A percentile compares a stretch with the other conserved stretches of the same genome.
phyloP scores from a whole-genome alignment of 2,797 vertebrate genomes.

The Premnoplex brunnescens region DNA sequence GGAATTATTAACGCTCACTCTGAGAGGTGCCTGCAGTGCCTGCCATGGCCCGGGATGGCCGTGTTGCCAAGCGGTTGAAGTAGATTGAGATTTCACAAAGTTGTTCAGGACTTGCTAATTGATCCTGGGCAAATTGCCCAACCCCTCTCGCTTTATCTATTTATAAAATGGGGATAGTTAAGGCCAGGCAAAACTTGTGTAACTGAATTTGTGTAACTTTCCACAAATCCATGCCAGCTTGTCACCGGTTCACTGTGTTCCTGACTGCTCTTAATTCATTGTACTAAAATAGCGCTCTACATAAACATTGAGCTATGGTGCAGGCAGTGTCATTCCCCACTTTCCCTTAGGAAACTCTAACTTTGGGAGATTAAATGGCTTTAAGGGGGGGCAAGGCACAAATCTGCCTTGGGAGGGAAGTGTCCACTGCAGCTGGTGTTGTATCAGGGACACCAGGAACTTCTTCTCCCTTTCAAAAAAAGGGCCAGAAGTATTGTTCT shows the following conservation, averaged over 20 bases:
- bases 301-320: constrained; percentile 8
- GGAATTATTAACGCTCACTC: fast-evolving
- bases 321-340: not conserved
- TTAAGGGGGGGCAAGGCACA: not conserved
- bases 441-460: fast-evolving
- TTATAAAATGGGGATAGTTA: constrained; percentile 61
- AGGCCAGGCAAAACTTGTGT: constrained; percentile 60
- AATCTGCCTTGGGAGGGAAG: not conserved
- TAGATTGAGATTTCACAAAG: constrained; percentile 23
- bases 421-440: fast-evolving
- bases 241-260: constrained; percentile 56
- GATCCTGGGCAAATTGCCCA: constrained; percentile 56
- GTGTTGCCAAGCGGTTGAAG: not conserved
- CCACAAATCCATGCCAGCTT: constrained; percentile 65
- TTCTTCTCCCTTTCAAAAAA: not conserved
- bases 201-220: constrained; percentile 71
- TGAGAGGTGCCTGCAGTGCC: fast-evolving
- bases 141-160: constrained; percentile 46
- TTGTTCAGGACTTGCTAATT: constrained; percentile 45
- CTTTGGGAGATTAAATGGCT: not conserved
- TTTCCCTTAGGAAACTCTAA: constrained; percentile 16
- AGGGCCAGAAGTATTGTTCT: not conserved
- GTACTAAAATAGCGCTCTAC: constrained; percentile 37
- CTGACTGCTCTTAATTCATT: constrained; percentile 59
- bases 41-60: fast-evolving